phyloP scores from a whole-genome alignment of 2,113 vertebrate genomes.

The Muscicapa adusta region DNA sequence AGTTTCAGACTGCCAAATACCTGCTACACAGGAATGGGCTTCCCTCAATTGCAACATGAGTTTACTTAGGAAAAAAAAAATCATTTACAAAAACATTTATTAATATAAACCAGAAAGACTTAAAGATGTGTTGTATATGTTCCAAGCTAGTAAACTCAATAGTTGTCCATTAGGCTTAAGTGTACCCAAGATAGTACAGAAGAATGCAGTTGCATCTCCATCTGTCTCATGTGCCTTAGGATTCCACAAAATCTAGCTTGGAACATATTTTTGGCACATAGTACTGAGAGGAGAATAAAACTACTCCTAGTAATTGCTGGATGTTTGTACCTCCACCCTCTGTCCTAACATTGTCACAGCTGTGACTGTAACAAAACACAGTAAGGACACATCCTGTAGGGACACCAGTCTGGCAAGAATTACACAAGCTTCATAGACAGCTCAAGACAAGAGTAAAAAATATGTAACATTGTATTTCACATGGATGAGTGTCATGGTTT shows the following conservation, averaged over 20 bases:
- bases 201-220: neutral
- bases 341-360: neutral
- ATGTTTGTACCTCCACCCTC: neutral
- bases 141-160: neutral
- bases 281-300: neutral
- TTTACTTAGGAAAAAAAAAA: neutral
- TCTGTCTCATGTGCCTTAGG: neutral
- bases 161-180: neutral
- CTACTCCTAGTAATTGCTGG: neutral
- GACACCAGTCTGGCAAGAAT: neutral
- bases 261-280: neutral
- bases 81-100: neutral
- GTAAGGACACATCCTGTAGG: neutral
- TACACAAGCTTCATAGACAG: neutral
- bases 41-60: neutral
- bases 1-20: neutral
- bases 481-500: neutral
- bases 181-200: neutral
- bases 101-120: neutral
- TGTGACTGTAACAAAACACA: rapidly evolving
- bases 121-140: neutral
- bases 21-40: neutral
- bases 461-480: neutral
- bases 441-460: neutral
- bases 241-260: neutral